Evolutionary conservation across 2,113 vertebrate genomes (phyloP).

Genomic region (Pluvianellus socialis): DNA sequence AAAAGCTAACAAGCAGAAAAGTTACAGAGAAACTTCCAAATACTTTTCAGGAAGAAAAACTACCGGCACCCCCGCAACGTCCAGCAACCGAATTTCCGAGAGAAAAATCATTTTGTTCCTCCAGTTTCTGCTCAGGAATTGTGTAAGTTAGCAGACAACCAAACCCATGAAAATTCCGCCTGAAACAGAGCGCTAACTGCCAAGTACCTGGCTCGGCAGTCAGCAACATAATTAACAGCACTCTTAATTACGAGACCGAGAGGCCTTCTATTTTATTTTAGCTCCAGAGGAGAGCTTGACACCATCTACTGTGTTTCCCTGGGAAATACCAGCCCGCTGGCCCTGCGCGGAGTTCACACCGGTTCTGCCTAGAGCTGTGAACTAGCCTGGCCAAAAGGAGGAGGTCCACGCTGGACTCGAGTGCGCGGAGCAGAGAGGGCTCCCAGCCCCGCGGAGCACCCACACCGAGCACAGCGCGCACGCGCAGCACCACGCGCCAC

Average conservation of each 20-base stretch:
- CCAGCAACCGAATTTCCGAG: not conserved
- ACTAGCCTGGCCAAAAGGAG: fast-evolving
- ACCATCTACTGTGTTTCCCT: not conserved
- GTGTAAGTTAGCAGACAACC: not conserved
- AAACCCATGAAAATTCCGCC: not conserved
- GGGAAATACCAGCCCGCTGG: too few relatives aligned
- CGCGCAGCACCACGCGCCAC: too few relatives aligned
- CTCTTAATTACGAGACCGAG: not conserved
- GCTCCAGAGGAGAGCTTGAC: not conserved
- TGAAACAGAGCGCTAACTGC: not conserved
- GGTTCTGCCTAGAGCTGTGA: not conserved
- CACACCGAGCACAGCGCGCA: too few relatives aligned
- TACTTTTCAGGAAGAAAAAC: not conserved
- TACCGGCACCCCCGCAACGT: not conserved
- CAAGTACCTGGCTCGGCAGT: not conserved
- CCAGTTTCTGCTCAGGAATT: not conserved
- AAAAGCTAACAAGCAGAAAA: not conserved
- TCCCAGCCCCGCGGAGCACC: too few relatives aligned
- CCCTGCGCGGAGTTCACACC: fast-evolving
- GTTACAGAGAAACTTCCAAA: not conserved
- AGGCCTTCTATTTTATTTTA: not conserved
- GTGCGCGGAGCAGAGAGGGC: too few relatives aligned
- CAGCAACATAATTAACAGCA: not conserved
- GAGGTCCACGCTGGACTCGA: not conserved
- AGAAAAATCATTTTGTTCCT: not conserved